phyloP scores from a whole-genome alignment of 2,797 vertebrate genomes.

The Gorsachius magnificus region DNA sequence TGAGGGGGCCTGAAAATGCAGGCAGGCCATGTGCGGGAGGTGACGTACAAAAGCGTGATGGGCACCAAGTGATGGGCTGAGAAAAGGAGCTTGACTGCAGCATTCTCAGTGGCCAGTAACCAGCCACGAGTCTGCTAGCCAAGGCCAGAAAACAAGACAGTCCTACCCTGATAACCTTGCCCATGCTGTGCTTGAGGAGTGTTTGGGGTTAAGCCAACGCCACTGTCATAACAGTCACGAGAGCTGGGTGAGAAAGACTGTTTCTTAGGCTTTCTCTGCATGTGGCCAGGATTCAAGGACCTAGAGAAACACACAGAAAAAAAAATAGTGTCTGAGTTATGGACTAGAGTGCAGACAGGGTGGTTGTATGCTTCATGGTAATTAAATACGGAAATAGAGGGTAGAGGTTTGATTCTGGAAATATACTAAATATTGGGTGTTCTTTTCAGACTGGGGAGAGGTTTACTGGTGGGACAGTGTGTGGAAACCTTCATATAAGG shows the following conservation, averaged over 20 bases:
- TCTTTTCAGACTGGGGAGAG: background rate
- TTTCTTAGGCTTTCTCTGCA: background rate
- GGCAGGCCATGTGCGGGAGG: background rate
- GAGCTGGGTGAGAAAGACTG: background rate
- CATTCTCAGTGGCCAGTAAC: background rate
- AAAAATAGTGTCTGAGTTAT: background rate
- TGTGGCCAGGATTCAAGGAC: background rate
- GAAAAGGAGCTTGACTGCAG: background rate
- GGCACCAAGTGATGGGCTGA: background rate
- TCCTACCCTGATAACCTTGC: background rate
- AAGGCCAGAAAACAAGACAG: background rate
- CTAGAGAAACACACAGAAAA: background rate
- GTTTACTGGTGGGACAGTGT: background rate
- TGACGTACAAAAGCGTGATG: background rate
- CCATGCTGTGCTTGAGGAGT: background rate
- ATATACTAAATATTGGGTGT: background rate
- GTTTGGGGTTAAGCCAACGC: background rate
- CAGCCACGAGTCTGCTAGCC: background rate
- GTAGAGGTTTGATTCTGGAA: background rate
- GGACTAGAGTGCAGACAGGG: background rate
- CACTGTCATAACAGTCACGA: rapidly evolving
- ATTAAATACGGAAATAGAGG: conserved; percentile 1
- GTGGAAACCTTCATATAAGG: background rate
- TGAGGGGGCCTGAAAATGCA: background rate
- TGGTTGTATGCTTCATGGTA: background rate